Evolutionary conservation across 1,140 invertebrate genomes (phyloP), one percentile per base, ranked within the genome.

Genomic region (Drosophila seguyi): DNA sequence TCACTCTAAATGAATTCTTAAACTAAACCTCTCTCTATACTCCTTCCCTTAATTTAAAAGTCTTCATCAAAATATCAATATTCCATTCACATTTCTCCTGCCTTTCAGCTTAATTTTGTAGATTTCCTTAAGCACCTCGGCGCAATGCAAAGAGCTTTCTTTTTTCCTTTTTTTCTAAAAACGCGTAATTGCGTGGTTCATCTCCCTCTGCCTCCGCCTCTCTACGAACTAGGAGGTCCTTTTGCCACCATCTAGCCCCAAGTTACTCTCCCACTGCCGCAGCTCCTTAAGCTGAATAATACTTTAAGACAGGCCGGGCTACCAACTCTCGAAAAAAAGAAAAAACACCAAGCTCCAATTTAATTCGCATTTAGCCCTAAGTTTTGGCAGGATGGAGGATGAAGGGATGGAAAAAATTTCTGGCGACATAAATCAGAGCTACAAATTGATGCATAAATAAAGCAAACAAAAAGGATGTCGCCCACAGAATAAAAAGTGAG

Each of bases 371-470:
- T 88, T 90, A 78, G 84, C 56, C 36, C 47, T 14, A 34, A 6
- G 36, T 41, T 27, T 27, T 8, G 5, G 7, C 10, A 2, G 67
- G 31, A 6, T 5, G 47, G 31, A 14, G 27, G 62, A 25, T n/a
- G 44, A 14, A 42, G 27, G 63, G 48, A 50, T 29, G 41, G 52
- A 58, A 73, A 72, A 73, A 48, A 50, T 72, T 47, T 66, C 52
- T 66, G 71, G 85, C 65, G 80, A 84, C 85, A 88, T 88, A 88
- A 88, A 88, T 88, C 84, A 88, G 81, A 45, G 84, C 84, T 63
- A 84, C 85, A 84, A 88, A 88, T 88, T 90, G 84, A 81, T 84
- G 84, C 81, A 67, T 90, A 88, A 90, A 88, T 88, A 90, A 84
- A 90, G 72, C 57, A 56, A 73, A 68, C 80, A 73, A 71, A 83